A percentile compares a stretch with the other conserved stretches of the same genome.
These are phyloP conservation scores for Tamandua tetradactyla DNA, from an alignment of 2,797 vertebrate species.

Conservation along the genomic window DNA sequence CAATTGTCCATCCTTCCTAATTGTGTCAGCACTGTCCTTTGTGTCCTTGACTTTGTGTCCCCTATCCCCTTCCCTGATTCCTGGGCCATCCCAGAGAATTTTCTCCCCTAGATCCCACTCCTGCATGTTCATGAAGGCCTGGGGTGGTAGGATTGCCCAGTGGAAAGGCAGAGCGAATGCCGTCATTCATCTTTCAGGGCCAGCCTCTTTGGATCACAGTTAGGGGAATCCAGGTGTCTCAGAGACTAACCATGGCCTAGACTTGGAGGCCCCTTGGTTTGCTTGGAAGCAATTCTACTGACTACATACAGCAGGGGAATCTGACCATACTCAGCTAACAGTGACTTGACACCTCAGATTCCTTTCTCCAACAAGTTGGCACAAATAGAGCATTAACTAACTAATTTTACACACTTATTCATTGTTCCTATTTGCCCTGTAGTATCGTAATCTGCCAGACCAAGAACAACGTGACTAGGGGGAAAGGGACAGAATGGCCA, in stretches of 20 bases:
- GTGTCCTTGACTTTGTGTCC: neutral
- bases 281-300: neutral
- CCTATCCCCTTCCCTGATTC: neutral
- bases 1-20: neutral
- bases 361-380: neutral
- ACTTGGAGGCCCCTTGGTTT: neutral
- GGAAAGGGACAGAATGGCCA: neutral
- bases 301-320: neutral
- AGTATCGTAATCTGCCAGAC: neutral
- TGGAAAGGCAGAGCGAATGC: neutral
- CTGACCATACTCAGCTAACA: neutral
- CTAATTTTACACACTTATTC: neutral
- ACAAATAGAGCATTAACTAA: neutral
- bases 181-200: neutral
- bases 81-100: neutral
- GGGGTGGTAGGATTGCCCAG: neutral
- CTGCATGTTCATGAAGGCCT: neutral
- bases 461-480: neutral
- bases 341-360: neutral
- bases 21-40: neutral
- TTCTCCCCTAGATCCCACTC: neutral
- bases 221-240: neutral
- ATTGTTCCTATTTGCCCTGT: neutral
- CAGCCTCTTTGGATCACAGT: neutral
- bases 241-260: neutral